These are phyloP conservation scores for Coenonympha arcania DNA, from an alignment of 2,888 invertebrate species.

Conservation along the genomic window DNA sequence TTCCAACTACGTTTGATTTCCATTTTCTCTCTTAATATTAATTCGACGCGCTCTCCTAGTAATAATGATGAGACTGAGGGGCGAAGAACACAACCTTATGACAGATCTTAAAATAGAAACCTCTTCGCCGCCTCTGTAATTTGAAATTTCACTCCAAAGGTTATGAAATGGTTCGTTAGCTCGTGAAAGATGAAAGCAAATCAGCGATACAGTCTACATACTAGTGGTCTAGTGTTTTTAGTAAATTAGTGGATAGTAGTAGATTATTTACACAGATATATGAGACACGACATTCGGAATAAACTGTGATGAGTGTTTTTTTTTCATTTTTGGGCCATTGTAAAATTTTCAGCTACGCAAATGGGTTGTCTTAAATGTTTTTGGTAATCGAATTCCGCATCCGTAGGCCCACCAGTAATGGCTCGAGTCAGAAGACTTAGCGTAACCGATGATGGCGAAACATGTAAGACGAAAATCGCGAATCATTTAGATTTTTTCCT, in stretches of 20 bases:
- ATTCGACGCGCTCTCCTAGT: background rate
- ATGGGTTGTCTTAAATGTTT: conserved; percentile 10
- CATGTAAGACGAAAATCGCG: conserved; percentile 74
- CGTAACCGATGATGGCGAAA: conserved; percentile 82
- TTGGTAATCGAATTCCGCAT: conserved; percentile 38
- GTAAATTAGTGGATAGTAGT: no score
- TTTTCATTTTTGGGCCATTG: no score
- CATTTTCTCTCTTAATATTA: background rate
- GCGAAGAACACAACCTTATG: background rate
- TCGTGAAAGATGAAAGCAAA: conserved; percentile 11
- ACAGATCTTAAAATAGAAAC: background rate
- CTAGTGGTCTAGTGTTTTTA: no score
- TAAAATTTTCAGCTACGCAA: no score
- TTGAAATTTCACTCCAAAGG: conserved; percentile 8
- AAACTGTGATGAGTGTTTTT: no score
- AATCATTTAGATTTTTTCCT: conserved; percentile 29
- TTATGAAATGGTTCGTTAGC: conserved; percentile 21
- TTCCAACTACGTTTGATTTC: background rate
- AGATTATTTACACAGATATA: no score
- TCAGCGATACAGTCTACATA: no score
- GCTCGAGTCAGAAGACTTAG: conserved; percentile 76
- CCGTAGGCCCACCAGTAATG: conserved; percentile 69
- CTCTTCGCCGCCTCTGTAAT: background rate
- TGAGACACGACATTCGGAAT: no score
- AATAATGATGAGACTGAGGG: background rate